Base-by-base conservation (phyloP, 2,113 vertebrate species). In the Plectropomus leopardus region DNA sequence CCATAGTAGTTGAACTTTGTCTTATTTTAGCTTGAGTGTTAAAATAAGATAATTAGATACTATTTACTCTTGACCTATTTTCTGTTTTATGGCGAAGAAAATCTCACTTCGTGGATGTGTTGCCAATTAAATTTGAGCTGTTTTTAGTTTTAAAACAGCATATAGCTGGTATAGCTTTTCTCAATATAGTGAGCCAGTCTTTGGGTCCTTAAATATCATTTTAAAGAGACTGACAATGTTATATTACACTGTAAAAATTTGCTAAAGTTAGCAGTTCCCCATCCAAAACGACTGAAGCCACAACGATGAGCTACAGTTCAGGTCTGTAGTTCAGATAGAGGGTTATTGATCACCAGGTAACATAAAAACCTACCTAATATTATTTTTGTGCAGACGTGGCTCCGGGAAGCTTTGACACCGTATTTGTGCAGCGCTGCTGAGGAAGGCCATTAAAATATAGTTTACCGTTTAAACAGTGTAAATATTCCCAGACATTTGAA, bases 401-500 rank as follows among this genome's bases (percentile, higher is more conserved):
- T 65, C 0, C 34, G 26, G 68, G 28, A 67, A 32, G 61, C 67
- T 84, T 53, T 81, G 61, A 60, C 66, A 47, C 47, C 9, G 51
- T 68, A 64, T 82, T 81, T 71, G 75, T 76, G 61, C 32, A 71
- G n/a, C 5, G 4, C 86, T 68, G 76, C 65, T 0, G 36, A 32
- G 77, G 71, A 86, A 78, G 60, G 59, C 86, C 85, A 81, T 91
- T 87, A 91, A 91, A 90, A 86, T 80, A 72, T 80, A 54, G 82
- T 78, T 91, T 83, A 73, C 67, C 65, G 81, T 88, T 85, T 85
- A 87, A 88, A 88, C 80, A 47, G 83, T 76, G 89, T 88, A 90
- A 92, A 92, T 92, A 91, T 91, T 88, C 65, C 71, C 50, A 87
- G 74, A 76, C 85, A 83, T 92, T 88, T 86, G 80, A 91, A 89